Evolutionary conservation across 2,888 invertebrate genomes (phyloP), one percentile per base, ranked within the genome.

Genomic region (Barypeithes pellucidus): DNA sequence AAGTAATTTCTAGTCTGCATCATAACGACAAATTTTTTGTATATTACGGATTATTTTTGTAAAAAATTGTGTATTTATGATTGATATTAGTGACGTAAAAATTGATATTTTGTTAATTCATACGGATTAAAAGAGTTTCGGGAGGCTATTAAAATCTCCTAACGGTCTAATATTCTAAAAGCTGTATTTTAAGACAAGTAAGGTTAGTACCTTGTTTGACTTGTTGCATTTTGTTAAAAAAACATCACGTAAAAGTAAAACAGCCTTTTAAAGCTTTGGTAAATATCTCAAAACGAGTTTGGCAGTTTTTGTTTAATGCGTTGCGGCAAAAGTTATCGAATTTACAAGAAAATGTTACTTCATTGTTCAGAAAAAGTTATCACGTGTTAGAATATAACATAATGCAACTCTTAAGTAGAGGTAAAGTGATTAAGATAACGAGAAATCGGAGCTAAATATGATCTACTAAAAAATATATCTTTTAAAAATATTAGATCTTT

Each of bases 1-100:
- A 82, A 82, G 80, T 80, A 81, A 81, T 82, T 80, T 85, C 84
- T 85, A 85, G 84, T 85, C 84, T 82, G 82, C 80, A 81, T 72
- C 72, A 75, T 43, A 16, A 60, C 60, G 24, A 22, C n/a, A 39
- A 22, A 60, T n/a, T 61, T 45, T 61, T 24, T n/a, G 22, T 9
- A 2, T 59, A 0, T 41, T 59, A 12, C 9, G 14, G 45, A n/a
- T 29, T 41, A 43, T 61, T 61, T 61, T 57, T 54, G 20, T 54
- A 54, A 29, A 24, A 11, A 24, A 18, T n/a, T 52, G 24, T 24
- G 52, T 41, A 22, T 60, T 60, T 59, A 36, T 59, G 7, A 11
- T 39, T 8, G 2, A 24, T 22, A 29, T 22, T 50, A 29, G 29
- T 29, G 0, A 3, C 33, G 54, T 29, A 18, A 16, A 57, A 11